These are phyloP conservation scores for Anabas testudineus DNA, from an alignment of 2,797 vertebrate species.

Conservation along the genomic window DNA sequence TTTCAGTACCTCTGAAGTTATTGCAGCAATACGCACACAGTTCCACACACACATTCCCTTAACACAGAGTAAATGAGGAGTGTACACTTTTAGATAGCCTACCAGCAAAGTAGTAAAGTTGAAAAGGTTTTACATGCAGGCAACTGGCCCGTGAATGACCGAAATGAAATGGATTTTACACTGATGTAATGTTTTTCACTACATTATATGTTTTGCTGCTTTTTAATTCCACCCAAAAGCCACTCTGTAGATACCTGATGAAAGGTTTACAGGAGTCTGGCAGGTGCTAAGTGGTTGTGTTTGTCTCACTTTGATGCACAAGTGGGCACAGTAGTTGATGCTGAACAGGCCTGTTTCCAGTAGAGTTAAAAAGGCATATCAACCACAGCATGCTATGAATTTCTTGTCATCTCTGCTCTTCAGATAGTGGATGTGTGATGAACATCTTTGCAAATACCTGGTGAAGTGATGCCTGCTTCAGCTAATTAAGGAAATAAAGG, in stretches of 20 bases:
- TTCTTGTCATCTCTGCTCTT: neutral
- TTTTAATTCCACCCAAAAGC: neutral
- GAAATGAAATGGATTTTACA: neutral
- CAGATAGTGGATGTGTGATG: neutral
- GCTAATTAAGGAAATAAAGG: neutral
- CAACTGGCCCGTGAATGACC: slow-evolving; percentile 16
- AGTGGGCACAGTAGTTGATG: slow-evolving; percentile 10
- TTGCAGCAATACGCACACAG: slow-evolving; percentile 50
- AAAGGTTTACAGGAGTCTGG: slow-evolving; percentile 6
- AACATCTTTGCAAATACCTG: neutral
- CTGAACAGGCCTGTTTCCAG: slow-evolving; percentile 23
- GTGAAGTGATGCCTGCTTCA: neutral
- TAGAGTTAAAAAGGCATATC: neutral
- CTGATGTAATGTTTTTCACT: slow-evolving; percentile 7
- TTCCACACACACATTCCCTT: slow-evolving; percentile 9
- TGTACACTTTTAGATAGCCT: slow-evolving; percentile 15
- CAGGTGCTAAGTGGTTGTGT: slow-evolving; percentile 39
- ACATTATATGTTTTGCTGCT: slow-evolving; percentile 2
- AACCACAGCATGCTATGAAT: neutral
- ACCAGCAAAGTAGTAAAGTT: slow-evolving; percentile 18
- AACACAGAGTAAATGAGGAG: slow-evolving; percentile 18
- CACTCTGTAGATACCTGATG: neutral
- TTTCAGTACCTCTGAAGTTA: slow-evolving; percentile 36
- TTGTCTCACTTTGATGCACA: slow-evolving; percentile 34
- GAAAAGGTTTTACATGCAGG: slow-evolving; percentile 30